phyloP scores from a whole-genome alignment of 2,113 vertebrate genomes.

The Ctenomys sociabilis region DNA sequence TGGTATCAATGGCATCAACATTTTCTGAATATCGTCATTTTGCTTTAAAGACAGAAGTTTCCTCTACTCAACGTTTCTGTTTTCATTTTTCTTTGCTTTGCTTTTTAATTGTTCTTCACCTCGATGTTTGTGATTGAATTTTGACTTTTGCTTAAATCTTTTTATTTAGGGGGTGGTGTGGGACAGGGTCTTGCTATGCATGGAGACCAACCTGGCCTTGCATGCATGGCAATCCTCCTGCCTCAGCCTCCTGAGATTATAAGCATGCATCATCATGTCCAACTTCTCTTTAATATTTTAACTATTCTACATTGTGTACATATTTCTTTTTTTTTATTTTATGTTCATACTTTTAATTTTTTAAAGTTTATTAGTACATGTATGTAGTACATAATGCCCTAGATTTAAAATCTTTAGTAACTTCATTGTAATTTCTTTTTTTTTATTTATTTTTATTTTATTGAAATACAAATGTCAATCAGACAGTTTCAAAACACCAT shows the following conservation, averaged over 20 bases:
- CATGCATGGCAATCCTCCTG: not conserved
- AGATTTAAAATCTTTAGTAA: no score
- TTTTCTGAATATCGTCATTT: not conserved
- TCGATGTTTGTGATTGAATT: not conserved
- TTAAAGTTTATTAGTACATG: no score
- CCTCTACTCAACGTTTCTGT: not conserved
- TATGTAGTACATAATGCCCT: no score
- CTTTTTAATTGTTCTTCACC: not conserved
- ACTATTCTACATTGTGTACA: no score
- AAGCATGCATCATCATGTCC: not conserved
- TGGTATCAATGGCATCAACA: not conserved
- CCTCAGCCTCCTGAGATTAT: not conserved
- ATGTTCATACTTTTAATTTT: no score
- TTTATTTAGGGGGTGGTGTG: not conserved
- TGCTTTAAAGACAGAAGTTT: not conserved
- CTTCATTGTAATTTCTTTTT: no score
- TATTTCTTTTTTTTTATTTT: no score
- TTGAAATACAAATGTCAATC: no score
- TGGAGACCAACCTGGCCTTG: not conserved
- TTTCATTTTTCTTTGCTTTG: not conserved
- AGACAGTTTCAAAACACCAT: no score
- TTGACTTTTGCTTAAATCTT: slow-evolving; percentile 3
- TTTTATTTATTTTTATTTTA: no score
- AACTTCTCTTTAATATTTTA: slow-evolving; percentile 22
- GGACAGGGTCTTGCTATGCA: not conserved